Conservation (phyloP, 2,113 vertebrate species). For the Paradisaea rubra region DNA sequence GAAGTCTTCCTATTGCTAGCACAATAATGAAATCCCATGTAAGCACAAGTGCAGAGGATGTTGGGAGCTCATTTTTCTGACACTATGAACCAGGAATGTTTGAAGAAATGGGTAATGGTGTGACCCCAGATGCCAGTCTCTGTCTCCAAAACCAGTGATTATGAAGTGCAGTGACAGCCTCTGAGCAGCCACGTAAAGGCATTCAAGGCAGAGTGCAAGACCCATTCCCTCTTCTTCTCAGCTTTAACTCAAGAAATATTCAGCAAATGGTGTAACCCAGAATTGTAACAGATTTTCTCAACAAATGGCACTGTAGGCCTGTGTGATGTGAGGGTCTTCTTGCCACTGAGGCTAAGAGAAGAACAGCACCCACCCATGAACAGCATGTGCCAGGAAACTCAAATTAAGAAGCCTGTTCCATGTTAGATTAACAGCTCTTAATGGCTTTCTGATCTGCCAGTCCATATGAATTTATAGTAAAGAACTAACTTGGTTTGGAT, state of each 20-base stretch:
- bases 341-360: neutral
- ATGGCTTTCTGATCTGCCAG: neutral
- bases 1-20: neutral
- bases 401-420: neutral
- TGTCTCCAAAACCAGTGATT: neutral
- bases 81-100: neutral
- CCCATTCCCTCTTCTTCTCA: neutral
- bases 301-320: neutral
- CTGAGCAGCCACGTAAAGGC: neutral
- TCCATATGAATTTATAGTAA: neutral
- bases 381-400: neutral
- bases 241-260: neutral
- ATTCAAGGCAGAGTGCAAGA: neutral
- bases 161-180: neutral
- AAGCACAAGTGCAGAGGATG: neutral
- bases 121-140: neutral
- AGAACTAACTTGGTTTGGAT: neutral
- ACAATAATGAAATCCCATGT: conserved; percentile 4
- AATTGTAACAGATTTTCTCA: neutral
- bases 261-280: neutral
- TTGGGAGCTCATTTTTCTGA: neutral
- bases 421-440: neutral
- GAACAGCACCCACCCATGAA: neutral
- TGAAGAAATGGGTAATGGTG: neutral
- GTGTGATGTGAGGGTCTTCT: neutral